phyloP scores from a whole-genome alignment of 2,797 vertebrate species.

The Triplophysa yarkandensis region DNA sequence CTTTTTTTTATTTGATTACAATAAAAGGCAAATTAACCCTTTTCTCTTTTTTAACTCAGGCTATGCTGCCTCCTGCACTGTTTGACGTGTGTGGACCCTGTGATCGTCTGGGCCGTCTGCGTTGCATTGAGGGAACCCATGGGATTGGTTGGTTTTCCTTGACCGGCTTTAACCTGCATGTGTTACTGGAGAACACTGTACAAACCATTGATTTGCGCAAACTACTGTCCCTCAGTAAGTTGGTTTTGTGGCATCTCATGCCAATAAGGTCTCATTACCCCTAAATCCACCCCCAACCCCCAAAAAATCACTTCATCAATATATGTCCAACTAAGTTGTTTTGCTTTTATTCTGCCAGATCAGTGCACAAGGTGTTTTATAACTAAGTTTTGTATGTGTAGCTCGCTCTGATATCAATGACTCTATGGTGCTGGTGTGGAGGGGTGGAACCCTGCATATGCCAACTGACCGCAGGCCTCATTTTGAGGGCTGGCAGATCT shows the following conservation, averaged over 20 bases:
- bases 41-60: constrained; percentile 62
- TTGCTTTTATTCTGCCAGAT: neutral
- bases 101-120: constrained; percentile 75
- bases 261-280: neutral
- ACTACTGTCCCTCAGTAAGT: constrained; percentile 80
- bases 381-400: neutral
- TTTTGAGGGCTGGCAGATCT: constrained; percentile 76
- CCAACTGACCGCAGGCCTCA: constrained; percentile 76
- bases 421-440: constrained; percentile 78
- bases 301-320: neutral
- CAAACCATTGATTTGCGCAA: constrained; percentile 77
- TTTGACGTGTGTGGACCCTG: constrained; percentile 74
- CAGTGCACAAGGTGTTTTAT: neutral
- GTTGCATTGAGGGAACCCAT: constrained; percentile 72
- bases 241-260: neutral
- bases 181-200: constrained; percentile 61
- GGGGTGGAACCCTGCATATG: constrained; percentile 77
- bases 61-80: constrained; percentile 65
- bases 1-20: too few relatives aligned
- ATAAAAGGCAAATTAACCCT: too few relatives aligned
- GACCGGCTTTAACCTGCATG: constrained; percentile 64
- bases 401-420: constrained; percentile 73
- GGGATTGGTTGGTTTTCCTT: constrained; percentile 80
- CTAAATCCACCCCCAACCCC: neutral
- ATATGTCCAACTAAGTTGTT: neutral